Evolutionary conservation across 1,140 invertebrate genomes (phyloP).

Genomic region (Heliconius hermathena): DNA sequence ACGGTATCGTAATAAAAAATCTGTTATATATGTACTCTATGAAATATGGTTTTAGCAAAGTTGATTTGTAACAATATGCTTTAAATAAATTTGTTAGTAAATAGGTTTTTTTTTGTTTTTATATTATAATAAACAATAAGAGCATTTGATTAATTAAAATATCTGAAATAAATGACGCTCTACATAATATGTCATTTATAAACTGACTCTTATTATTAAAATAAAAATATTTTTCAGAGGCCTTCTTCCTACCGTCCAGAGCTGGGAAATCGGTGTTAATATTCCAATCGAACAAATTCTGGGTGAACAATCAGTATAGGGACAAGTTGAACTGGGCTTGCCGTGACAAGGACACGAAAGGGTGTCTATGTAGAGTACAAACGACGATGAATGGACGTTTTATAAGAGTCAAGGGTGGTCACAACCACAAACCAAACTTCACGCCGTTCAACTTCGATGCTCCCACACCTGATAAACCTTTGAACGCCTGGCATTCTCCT

Average conservation of each 20-base stretch:
- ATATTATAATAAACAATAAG: background rate
- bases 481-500: conserved; percentile 42
- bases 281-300: conserved; percentile 74
- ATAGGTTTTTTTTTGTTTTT: too few species aligned
- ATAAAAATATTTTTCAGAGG: conserved; percentile 56
- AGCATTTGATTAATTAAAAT: too few species aligned
- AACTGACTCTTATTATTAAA: conserved; percentile 27
- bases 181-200: too few species aligned
- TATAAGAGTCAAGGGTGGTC: conserved; percentile 63
- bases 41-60: background rate
- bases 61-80: background rate
- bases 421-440: conserved; percentile 71
- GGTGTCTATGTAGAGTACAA: conserved; percentile 71
- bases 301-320: conserved; percentile 75
- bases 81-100: too few species aligned
- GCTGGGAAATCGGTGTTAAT: conserved; percentile 75
- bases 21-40: too few species aligned
- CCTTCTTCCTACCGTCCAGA: conserved; percentile 74
- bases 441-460: conserved; percentile 63
- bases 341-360: conserved; percentile 68
- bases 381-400: conserved; percentile 70
- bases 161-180: too few species aligned
- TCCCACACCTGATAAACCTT: conserved; percentile 40
- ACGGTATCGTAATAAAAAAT: background rate
- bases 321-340: conserved; percentile 77